Evolutionary conservation across 2,797 vertebrate species (phyloP), one percentile per base, ranked within the genome.

Genomic region (Lutjanus campechanus): DNA sequence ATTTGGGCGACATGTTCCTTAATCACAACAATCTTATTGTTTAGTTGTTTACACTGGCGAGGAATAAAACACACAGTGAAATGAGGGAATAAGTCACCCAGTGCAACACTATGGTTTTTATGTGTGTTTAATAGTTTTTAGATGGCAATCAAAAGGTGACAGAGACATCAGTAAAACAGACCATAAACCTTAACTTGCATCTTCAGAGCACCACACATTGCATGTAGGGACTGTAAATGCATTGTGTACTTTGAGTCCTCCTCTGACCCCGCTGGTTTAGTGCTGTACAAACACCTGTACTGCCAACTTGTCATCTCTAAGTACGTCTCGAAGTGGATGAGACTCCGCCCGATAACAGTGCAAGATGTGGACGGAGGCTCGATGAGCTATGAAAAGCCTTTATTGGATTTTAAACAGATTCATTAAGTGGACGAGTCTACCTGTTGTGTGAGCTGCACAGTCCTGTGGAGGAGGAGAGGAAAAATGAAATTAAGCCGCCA

Each of bases 401-500:
- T 81, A 83, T 70, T 87, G 54, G 80, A 79, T 85, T 89, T 85
- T 85, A 85, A 87, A 83, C 50, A 75, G 77, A 86, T 86, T 89
- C 77, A 89, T 86, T 89, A 89, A 82, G 70, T 71, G 68, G 66
- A 83, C 61, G 13, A 69, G 50, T 67, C 73, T 43, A 73, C 61
- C 76, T 25, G 56, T 78, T 73, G 63, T 77, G 47, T 77, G 75
- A 73, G 61, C 25, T 5, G 25, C 10, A 3, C 63, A 63, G 75
- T 85, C 72, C 74, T 53, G 25, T 64, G 50, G 49, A 64, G 77
- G 51, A 54, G n/a, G 54, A 69, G 73, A 49, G 68, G 68, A 82
- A 79, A 91, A 85, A 89, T 89, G 7, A 82, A 89, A 90, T 90
- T 84, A 89, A 77, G 73, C 76, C 25, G 4, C 22, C 47, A 70